Base-by-base conservation (phyloP, 2,888 invertebrate species). In the Chrysomela aeneicollis region DNA sequence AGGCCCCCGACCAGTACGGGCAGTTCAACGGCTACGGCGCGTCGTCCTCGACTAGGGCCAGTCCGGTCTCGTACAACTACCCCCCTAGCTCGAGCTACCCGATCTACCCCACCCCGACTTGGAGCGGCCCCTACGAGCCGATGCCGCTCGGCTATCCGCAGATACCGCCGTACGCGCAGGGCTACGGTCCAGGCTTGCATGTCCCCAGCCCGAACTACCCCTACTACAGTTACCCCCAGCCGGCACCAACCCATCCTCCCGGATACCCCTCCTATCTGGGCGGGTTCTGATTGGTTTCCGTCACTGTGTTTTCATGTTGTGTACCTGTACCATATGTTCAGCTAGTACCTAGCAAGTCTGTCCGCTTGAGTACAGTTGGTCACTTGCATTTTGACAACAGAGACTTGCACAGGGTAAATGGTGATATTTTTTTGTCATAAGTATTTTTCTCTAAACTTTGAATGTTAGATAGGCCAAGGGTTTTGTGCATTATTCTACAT, bases 131-230 rank as follows among this genome's bases (percentile, higher is more conserved):
- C 55, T 82, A 82, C 64, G 82, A 82, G 68, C 83, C 85, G 22
- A 84, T 86, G 66, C 81, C 85, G n/a, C 77, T 86, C 71, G 77
- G 79, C 59, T 85, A 85, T 68, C 78, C 77, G 26, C 79, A 79
- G 73, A 61, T 64, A 42, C 63, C 82, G 51, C 80, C 82, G 52
- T 82, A 82, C 69, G 79, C 79, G 74, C 81, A 79, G 76, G 77
- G 78, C 72, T 79, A 81, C 69, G 80, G 87, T 49, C 86, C 88
- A 50, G 85, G 87, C 64, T 83, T 90, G 71, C 90, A 90, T 78
- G 86, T 90, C 79, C 89, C 90, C 54, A 88, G 88, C 78, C 88
- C 90, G 37, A 89, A 89, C 78, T 91, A 90, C 81, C 88, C 90
- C 17, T 87, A 87, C 74, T 85, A 85, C 72, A 80, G 81, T 76